phyloP scores from a whole-genome alignment of 2,113 vertebrate genomes.

The human region DNA sequence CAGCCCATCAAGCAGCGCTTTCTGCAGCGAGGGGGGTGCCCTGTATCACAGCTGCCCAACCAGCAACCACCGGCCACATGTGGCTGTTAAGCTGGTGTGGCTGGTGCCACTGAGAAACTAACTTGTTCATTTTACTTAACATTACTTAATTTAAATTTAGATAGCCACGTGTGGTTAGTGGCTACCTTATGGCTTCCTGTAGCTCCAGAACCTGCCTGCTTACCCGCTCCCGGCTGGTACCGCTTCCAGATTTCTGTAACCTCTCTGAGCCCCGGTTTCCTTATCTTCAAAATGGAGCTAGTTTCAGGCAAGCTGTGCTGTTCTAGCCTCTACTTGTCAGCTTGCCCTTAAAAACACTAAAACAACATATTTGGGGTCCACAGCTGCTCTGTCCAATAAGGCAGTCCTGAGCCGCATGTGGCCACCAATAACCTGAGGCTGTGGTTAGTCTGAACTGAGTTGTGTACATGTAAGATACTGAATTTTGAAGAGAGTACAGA shows the following conservation, averaged over 20 bases:
- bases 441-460: neutral
- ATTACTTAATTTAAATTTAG: neutral
- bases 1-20: fast-evolving
- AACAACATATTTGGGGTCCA: neutral
- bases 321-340: neutral
- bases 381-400: fast-evolving
- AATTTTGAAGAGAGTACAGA: neutral
- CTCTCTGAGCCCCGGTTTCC: fast-evolving
- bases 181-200: fast-evolving
- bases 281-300: neutral
- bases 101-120: neutral
- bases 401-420: fast-evolving
- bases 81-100: too few species aligned
- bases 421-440: fast-evolving
- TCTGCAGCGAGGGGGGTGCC: fast-evolving
- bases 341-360: neutral
- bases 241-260: fast-evolving
- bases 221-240: neutral
- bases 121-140: neutral
- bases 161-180: fast-evolving
- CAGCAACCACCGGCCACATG: neutral
- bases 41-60: fast-evolving
- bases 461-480: fast-evolving
- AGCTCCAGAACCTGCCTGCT: neutral
- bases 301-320: neutral